Evolutionary conservation across 2,113 vertebrate genomes (phyloP), one percentile per base, ranked within the genome.

Genomic region (Entelurus aequoreus): DNA sequence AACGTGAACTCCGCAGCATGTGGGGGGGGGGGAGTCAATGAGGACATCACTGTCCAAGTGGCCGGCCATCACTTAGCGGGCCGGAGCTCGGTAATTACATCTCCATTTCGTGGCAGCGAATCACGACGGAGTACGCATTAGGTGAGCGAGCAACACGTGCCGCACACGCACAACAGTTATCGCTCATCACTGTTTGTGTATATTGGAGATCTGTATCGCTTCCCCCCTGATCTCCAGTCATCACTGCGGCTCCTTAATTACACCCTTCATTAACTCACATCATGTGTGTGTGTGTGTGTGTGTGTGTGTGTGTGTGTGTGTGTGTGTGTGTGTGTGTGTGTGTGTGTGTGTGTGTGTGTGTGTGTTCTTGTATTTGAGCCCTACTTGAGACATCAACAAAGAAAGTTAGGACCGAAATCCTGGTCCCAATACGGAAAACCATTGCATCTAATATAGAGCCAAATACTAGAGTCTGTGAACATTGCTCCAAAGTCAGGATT

Each of bases 211-310:
- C 84, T 80, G 70, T 85, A 87, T 87, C 83, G 19, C 79, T 78
- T 77, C 66, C 80, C 74, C 67, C 68, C 74, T 12, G 77, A 85
- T 83, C 80, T 79, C 80, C 74, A 86, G 79, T 86, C 86, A 85
- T 85, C 78, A 73, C 63, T 64, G 76, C 62, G 80, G 79, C 81
- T 86, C 68, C 83, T 87, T 88, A 87, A 89, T 89, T 89, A 87
- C 86, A 87, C 76, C 85, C 80, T 85, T 83, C 84, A 87, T 89
- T 88, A 87, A 75, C 81, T 87, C 72, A 76, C 81, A 86, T 83
- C 77, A 51, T 62, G 68, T 84, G 76, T 68, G 80, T 60, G 60
- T 59, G 53, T 52, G 19, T 65, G 42, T 64, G 65, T 62, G 16
- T 48, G 5, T 6, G 28, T 40, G 54, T 15, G 65, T 62, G 16